Conservation (phyloP, 2,797 vertebrate species). For the Labeo calbasu region DNA sequence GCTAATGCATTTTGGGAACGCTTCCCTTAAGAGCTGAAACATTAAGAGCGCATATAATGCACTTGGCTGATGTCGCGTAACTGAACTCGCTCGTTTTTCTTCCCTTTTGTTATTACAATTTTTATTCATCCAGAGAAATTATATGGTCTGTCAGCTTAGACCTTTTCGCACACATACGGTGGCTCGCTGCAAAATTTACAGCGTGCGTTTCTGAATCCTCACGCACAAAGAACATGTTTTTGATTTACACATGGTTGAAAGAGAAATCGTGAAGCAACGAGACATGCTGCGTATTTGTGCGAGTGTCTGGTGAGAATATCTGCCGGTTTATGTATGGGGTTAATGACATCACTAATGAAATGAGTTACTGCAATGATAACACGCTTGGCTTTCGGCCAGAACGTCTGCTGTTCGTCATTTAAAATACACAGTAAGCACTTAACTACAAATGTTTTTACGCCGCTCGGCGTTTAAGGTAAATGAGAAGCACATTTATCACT, state of each 20-base stretch:
- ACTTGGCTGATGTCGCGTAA: conserved; percentile 33
- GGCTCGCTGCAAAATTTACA: conserved; percentile 19
- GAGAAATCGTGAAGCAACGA: conserved; percentile 8
- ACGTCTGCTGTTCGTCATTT: conserved; percentile 47
- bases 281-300: conserved; percentile 35
- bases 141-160: conserved; percentile 10
- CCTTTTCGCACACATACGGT: conserved; percentile 15
- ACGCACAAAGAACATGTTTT: conserved; percentile 8
- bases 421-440: conserved; percentile 47
- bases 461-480: conserved; percentile 34
- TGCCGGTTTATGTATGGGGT: conserved; percentile 44
- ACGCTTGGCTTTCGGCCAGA: conserved; percentile 54
- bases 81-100: conserved; percentile 7
- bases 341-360: conserved; percentile 61
- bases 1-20: conserved; percentile 26
- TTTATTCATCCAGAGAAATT: conserved; percentile 18
- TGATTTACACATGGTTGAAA: conserved; percentile 27
- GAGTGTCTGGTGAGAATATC: conserved; percentile 50
- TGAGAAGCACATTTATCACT: conserved; percentile 9
- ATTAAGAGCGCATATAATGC: conserved; percentile 25
- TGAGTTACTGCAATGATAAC: conserved; percentile 49
- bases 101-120: conserved; percentile 16
- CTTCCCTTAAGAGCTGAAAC: conserved; percentile 15
- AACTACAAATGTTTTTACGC: conserved; percentile 40
- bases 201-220: conserved; percentile 18